Percentiles rank a stretch among this genome's conserved stretches.
These are phyloP conservation scores for Choreutis nemorana DNA, from an alignment of 2,888 invertebrate species.

Conservation along the genomic window DNA sequence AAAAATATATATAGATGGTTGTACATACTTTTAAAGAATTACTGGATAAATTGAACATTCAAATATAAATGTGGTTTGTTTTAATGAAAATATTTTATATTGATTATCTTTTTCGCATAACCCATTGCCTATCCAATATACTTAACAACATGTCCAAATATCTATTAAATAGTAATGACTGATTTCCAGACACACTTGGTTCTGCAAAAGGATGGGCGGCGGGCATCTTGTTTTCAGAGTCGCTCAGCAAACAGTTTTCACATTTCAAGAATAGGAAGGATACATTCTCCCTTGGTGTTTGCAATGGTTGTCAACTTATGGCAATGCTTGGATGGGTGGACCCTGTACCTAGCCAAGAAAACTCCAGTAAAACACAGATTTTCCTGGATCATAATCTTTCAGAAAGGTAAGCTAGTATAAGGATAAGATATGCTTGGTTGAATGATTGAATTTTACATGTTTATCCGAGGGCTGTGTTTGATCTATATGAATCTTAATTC, in stretches of 20 bases:
- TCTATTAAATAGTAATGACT: no score
- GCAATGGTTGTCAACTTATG: constrained; percentile 98
- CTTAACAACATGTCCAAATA: no score
- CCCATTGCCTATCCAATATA: no score
- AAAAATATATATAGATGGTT: no score
- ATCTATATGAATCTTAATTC: no score
- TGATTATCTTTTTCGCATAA: no score
- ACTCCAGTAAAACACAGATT: constrained; percentile 56
- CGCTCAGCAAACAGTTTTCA: constrained; percentile 78
- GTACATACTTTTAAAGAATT: no score
- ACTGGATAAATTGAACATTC: not conserved
- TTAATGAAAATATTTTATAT: no score
- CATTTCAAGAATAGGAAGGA: constrained; percentile 77
- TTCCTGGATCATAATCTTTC: constrained; percentile 87
- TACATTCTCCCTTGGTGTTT: constrained; percentile 97
- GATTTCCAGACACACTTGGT: constrained; percentile 85
- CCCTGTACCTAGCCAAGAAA: constrained; percentile 26
- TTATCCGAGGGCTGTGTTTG: no score
- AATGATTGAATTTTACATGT: not conserved
- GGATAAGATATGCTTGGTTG: not conserved
- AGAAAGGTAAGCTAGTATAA: constrained; percentile 72
- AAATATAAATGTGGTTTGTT: no score
- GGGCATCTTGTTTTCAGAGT: constrained; percentile 81
- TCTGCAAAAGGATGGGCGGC: constrained; percentile 99
- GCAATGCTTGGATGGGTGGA: constrained; percentile 92